Base-by-base conservation (phyloP, 2,888 invertebrate species). In the Pocota personata region DNA sequence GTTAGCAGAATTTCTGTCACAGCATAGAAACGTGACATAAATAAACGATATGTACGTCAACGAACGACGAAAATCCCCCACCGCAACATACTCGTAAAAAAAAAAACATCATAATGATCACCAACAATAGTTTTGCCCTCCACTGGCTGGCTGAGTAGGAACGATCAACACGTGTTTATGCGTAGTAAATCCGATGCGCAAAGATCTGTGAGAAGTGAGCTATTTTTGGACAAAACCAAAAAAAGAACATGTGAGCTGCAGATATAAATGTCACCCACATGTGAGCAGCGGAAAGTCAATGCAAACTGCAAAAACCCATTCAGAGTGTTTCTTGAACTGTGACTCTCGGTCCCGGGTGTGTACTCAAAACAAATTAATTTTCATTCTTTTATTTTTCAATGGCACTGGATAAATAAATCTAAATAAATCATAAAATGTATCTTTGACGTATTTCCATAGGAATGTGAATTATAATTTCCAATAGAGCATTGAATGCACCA, bases 251-350 rank as follows among this genome's bases (percentile, higher is more conserved):
- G n/a, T 72, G 72, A 72, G 16, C 19, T 27, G 48, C 60, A 72
- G 27, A 60, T 62, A 19, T 30, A n/a, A 50, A 37, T 50, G 66
- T 72, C 60, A n/a, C 16, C 60, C 60, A 72, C 72, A 72, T 50
- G 40, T 50, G 72, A 30, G 6, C 72, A 30, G 48, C 10, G 24
- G 16, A 4, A 50, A 10, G 10, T 19, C 30, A 57, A 24, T 16
- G 32, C 7, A 46, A 32, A 30, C 57, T 30, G 14, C 14, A 24
- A 32, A 32, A 24, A 16, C 21, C 40, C 8, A 58, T 71, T 71
- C 58, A 48, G 14, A 4, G 10, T 58, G 58, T 48, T 58, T 19
- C 35, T 24, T 72, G 58, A 71, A 58, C 46, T 46, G 57, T 46
- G 35, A 46, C 46, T 48, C 10, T 10, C 7, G 16, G n/a, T 12